Evolutionary conservation across 2,888 invertebrate genomes (phyloP), one percentile per base, ranked within the genome.

Genomic region (Ptilodon capucinus): DNA sequence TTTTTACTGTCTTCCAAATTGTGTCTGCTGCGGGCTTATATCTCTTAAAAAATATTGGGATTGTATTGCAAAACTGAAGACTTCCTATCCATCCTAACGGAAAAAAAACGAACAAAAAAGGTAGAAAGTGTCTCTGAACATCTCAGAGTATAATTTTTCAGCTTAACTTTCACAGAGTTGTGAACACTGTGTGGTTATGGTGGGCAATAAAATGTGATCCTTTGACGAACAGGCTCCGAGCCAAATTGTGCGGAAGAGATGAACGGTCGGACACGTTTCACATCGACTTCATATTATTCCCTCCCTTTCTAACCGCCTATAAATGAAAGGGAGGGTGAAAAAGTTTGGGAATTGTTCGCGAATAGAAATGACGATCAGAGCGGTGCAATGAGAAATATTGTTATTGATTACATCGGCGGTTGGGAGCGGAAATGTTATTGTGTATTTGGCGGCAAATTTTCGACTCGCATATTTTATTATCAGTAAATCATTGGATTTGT

Each of bases 181-280:
- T 38, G 46, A 25, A 46, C 48, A 34, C 49, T 11, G 18, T 2
- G 2, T 11, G 39, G 42, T 46, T 41, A 34, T 44, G 40, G 45
- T 44, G 4, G 34, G 42, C 36, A 56, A 66, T 66, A 64, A 68
- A 63, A 58, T 51, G 55, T 46, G 47, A 56, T 48, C 57, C 56
- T 59, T 58, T 48, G 59, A 60, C 59, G 51, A 25, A 55, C 47
- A 44, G 21, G 9, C 39, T 28, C 39, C 55, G 39, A 53, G 52
- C 39, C 60, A 68, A 77, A 76, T 76, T 66, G 76, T 60, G 64
- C 46, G 76, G 76, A 77, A 77, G 71, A 71, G 78, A 78, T 77
- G 76, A 74, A 76, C 60, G 25, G 36, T 40, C 44, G 44, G 17
- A 14, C 18, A n/a, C 42, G 36, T 18, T 13, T 16, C 16, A 13